Base-by-base conservation (phyloP, 2,113 vertebrate genomes). In the Capreolus pygargus region DNA sequence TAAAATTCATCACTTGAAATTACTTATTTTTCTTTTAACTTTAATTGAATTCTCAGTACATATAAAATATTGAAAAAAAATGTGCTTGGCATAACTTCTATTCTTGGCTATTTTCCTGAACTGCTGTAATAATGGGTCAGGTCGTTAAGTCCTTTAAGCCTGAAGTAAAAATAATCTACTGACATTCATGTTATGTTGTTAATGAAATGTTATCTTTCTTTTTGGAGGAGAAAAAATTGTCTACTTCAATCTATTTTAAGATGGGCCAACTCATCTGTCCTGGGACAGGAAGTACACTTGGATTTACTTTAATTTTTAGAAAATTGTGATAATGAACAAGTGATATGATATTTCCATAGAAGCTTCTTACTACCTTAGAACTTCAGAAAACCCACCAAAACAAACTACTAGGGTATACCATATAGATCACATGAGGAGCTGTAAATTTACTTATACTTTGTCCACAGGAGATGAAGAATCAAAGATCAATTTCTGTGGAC, bases 91-190 rank as follows among this genome's bases (percentile, higher is more conserved):
- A 70, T 81, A 79, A 88, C 0, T 36, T 92, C 83, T 89, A 23
- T 55, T 89, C 79, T 91, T 95, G n/a, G 39, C 79, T 79, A 8
- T 64, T 13, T 85, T 94, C 25, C 43, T 82, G 9, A 95, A 89
- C 27, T 86, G 6, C 33, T 86, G 0, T 92, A 94, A 89, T 74
- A 82, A 57, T 30, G 55, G 74, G 16, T 58, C 54, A 84, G 30
- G 28, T 86, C 27, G 60, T 87, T 27, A 84, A 36, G 23, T 78
- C 47, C 47, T 90, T 92, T 93, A 79, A 84, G 90, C 19, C n/a
- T 82, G 5, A 90, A 87, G 15, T 60, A 95, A 93, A 97, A 97
- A 91, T 81, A 91, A n/a, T 84, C 86, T 95, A 30, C 76, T 95
- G 70, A 86, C 33, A 89, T 83, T 92, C 33, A 54, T 87, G 45